Base-by-base conservation (phyloP, 2,888 invertebrate genomes). In the Andrena praecox region DNA sequence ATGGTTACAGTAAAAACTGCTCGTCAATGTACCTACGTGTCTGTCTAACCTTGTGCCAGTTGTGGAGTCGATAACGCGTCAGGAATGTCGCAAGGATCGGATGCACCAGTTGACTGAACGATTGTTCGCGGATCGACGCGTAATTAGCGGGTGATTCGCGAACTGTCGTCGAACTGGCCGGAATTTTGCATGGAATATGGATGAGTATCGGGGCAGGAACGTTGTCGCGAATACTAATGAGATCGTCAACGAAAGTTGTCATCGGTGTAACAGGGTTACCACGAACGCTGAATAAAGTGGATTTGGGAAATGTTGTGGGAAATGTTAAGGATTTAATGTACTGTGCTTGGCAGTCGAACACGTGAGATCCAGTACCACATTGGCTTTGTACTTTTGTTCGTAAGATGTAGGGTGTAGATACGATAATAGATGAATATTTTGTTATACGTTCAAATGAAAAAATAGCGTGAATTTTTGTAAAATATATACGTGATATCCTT, bases 11-110 rank as follows among this genome's bases (percentile, higher is more conserved):
- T 50, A 72, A 74, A 76, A 74, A 74, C 20, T 24, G 24, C 27
- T 54, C 50, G 29, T 33, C 12, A 77, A 82, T 62, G 68, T 33
- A 7, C 59, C 70, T 16, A 85, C 56, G 75, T 60, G 70, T 79
- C 80, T 81, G 83, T 67, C 77, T 86, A 88, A 90, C 91, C 91
- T 91, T 90, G 91, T 85, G 88, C 90, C 84, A 86, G 68, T 90
- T 90, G 77, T 70, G 31, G 52, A 48, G 16, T 69, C 66, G 29
- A 20, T 67, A 70, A 62, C 68, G 68, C 74, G 73, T 50, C 33
- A 54, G 73, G 82, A 85, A 86, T 90, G 85, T 81, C 63, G 89
- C 73, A 86, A 88, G 80, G 69, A 63, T 33, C 62, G n/a, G 79
- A 63, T 87, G 86, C 86, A 89, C 89, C 80, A 86, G 86, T 88